Evolutionary conservation across 2,797 vertebrate genomes (phyloP).

Genomic region (Hirundo rustica): DNA sequence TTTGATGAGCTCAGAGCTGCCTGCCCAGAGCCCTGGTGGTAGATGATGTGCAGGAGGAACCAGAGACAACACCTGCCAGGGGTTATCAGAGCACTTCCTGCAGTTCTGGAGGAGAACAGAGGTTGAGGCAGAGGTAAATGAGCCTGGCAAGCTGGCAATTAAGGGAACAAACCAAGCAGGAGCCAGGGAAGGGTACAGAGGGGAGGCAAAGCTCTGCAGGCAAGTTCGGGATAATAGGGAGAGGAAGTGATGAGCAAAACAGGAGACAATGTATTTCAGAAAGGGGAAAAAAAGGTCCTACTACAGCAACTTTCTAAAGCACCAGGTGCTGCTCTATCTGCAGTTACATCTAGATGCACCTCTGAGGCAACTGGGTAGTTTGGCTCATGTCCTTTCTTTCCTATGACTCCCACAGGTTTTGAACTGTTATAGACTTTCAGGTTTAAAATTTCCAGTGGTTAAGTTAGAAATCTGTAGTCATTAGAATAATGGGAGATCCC

Average conservation of each 20-base stretch:
- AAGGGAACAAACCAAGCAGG: neutral
- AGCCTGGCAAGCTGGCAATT: neutral
- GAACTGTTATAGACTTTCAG: neutral
- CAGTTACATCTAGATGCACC: neutral
- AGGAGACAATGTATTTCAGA: neutral
- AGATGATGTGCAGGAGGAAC: neutral
- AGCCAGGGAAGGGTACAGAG: neutral
- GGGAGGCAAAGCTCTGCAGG: neutral
- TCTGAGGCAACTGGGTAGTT: neutral
- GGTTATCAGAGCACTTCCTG: neutral
- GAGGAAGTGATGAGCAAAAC: neutral
- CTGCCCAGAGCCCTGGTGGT: neutral
- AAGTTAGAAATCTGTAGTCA: constrained; percentile 20
- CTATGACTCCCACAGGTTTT: neutral
- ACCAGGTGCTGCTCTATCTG: neutral
- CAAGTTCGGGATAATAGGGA: neutral
- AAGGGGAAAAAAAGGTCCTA: neutral
- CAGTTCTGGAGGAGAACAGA: neutral
- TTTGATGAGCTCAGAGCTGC: neutral
- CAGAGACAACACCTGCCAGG: neutral
- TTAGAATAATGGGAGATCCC: constrained; percentile 35
- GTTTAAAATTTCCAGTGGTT: neutral
- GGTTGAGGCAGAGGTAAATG: neutral
- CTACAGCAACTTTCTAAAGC: neutral
- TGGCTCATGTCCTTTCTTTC: neutral